Evolutionary conservation across 2,888 invertebrate species (phyloP), one percentile per base, ranked within the genome.

Genomic region (Dysmachus trigonus): DNA sequence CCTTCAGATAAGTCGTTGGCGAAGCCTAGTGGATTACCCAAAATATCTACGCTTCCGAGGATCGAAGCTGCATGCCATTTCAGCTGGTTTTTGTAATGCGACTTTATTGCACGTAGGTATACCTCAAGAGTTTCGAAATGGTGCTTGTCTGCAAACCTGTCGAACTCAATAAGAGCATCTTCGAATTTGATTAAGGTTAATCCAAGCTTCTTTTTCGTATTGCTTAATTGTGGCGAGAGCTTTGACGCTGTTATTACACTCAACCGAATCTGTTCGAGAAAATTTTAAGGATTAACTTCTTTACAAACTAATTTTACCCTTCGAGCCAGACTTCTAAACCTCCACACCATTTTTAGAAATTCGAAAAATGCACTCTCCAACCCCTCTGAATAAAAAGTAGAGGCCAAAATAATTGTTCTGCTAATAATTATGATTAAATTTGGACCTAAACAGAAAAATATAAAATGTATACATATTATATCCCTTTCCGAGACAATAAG

Each of bases 1-100:
- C 99, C 99, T 93, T 99, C 99, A 0, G 97, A 96, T 53, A 99
- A 96, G 93, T 99, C 99, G 90, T 97, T 97, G 88, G 99, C 95
- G 90, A 99, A 96, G 15, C 99, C 99, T 76, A 98, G 92, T 2
- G 99, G 99, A 93, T 99, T 99, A 53, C 99, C 99, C 81, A 99
- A 94, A 92, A 99, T 99, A 92, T 99, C 99, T 30, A 99, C 97
- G 0, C 99, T 98, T 3, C 98, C 99, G 86, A 99, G 93, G 90
- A 99, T 99, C 89, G 96, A 96, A 5, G 97, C 97, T 6, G 98
- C 98, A 92, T 99, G 99, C 95, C 98, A 97, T 90, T 97, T 96
- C 81, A 99, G 92, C 92, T 98, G 97, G 95, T 97, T 90, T 91
- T 96, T 95, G 91, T 98, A 98, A 92, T 98, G 98, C 88, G 95